Percentiles rank a stretch among this genome's conserved stretches.
Evolutionary conservation across 2,113 vertebrate species (phyloP).

Genomic region (Erpornis zantholeuca): DNA sequence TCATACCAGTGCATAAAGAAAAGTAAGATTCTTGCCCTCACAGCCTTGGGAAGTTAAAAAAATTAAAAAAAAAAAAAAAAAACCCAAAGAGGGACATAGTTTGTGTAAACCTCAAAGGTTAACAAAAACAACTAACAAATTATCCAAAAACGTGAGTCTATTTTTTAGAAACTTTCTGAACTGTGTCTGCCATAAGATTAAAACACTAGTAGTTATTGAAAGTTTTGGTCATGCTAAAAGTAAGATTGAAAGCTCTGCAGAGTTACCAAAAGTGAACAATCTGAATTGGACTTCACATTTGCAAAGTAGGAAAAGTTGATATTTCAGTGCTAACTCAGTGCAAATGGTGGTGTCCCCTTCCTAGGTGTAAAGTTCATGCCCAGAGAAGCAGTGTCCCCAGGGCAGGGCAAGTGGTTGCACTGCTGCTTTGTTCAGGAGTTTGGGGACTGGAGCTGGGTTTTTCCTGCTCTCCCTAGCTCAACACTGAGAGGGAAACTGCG

Average conservation of each 20-base stretch:
- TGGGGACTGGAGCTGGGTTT: not conserved
- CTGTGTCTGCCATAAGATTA: not conserved
- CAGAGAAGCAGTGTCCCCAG: rapidly evolving
- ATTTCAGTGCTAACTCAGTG: not conserved
- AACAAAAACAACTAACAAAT: not conserved
- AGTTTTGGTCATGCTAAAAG: not conserved
- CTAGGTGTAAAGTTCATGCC: not conserved
- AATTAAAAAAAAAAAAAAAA: not conserved
- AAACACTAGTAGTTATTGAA: not conserved
- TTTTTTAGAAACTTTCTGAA: not conserved
- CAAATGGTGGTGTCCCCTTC: not conserved
- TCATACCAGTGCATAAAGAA: not conserved
- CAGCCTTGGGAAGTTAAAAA: not conserved
- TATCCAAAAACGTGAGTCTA: not conserved
- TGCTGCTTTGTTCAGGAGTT: not conserved
- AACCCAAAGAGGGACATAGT: not conserved
- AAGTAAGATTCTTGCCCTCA: not conserved
- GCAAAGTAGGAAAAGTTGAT: not conserved
- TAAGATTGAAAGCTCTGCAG: not conserved
- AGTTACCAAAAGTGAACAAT: not conserved
- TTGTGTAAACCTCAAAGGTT: not conserved
- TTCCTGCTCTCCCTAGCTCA: not conserved
- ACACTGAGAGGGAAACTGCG: not conserved
- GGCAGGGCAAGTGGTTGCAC: rapidly evolving
- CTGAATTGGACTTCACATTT: not conserved